phyloP scores from a whole-genome alignment of 1,140 invertebrate genomes.

The Thalassaphorura encarpata region DNA sequence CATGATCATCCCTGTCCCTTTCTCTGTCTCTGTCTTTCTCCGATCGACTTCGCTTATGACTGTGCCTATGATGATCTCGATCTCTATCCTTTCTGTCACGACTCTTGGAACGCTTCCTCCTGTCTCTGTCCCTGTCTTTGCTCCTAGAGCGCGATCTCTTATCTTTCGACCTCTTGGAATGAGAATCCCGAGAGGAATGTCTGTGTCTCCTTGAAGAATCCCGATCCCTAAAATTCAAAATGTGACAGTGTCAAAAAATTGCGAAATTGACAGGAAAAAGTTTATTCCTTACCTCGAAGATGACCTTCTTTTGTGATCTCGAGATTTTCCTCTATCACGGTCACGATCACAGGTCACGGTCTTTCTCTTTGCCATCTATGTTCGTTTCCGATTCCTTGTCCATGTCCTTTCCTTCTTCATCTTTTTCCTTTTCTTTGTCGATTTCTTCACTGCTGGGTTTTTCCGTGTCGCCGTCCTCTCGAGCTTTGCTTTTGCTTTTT shows the following conservation, averaged over 20 bases:
- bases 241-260: too few relatives aligned
- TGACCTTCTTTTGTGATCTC: too few relatives aligned
- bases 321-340: not conserved
- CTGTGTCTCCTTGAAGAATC: too few relatives aligned
- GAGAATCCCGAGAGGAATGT: too few relatives aligned
- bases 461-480: not conserved
- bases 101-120: not conserved
- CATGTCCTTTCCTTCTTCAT: too few relatives aligned
- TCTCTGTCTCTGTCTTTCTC: slow-evolving; percentile 13
- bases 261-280: too few relatives aligned
- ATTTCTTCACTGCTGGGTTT: not conserved
- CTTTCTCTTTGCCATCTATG: slow-evolving; percentile 9
- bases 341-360: slow-evolving; percentile 6
- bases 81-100: not conserved
- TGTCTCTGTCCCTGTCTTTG: not conserved
- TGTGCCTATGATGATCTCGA: not conserved
- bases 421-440: slow-evolving; percentile 3
- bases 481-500: too few relatives aligned
- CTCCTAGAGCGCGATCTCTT: too few relatives aligned
- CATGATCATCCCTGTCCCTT: not conserved
- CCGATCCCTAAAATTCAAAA: too few relatives aligned
- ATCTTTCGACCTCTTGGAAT: too few relatives aligned
- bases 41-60: not conserved
- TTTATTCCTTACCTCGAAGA: too few relatives aligned
- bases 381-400: too few relatives aligned